Evolutionary conservation across 2,888 invertebrate species (phyloP), one percentile per base, ranked within the genome.

Genomic region (Acrobasis repandana): DNA sequence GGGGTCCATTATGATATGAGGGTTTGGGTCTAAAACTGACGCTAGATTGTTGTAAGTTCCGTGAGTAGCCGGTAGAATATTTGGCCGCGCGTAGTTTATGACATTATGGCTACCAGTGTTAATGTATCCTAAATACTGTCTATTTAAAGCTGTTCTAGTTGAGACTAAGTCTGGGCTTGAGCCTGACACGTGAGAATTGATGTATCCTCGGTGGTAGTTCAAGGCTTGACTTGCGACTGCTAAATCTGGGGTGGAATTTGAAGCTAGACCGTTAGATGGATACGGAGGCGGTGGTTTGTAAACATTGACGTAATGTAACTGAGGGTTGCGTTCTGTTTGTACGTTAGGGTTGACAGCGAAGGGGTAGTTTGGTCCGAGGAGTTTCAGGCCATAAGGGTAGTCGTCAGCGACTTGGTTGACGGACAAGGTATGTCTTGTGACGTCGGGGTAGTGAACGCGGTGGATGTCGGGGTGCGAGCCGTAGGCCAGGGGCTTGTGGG

Each of bases 211-310:
- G 54, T 90, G 90, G 70, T 91, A 91, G 63, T 88, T 89, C 0
- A 91, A 76, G 0, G 93, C 93, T 72, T 95, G 95, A 61, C 95
- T 94, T 1, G 95, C 95, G 1, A 94, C 94, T 0, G 97, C 97
- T 61, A 97, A 83, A 81, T 97, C 97, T 0, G 97, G 97, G 0
- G 97, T 97, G 0, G 96, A 97, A 71, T 96, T 96, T 9, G 96
- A 97, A 57, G 95, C 96, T n/a, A 95, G 88, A 0, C 95, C 93
- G 75, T 95, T 95, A 0, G 94, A 94, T 0, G 96, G 96, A 86
- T 97, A 97, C 0, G 97, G 97, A 0, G 97, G 97, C 0, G 97
- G 97, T 0, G 97, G 96, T 80, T 97, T 97, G 78, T 95, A 95
- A 8, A 96, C 93, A 75, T 95, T 95, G 18, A 95, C 86, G 74